These are phyloP conservation scores for Turritopsis dohrnii DNA, from an alignment of 30 jellyfish, hydroid and myxozoan genomes.

Conservation along the genomic window DNA sequence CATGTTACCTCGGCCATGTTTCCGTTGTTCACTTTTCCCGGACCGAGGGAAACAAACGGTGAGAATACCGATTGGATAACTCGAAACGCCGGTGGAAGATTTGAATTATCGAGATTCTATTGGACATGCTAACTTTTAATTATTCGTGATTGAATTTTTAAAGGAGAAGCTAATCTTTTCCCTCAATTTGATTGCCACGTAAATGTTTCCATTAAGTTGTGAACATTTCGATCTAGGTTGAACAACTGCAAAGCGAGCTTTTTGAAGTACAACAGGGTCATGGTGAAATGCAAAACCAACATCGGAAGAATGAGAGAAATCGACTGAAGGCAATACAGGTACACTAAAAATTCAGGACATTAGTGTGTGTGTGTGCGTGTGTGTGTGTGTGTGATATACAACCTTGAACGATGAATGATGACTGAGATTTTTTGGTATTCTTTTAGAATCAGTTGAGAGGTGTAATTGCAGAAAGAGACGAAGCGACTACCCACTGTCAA, in stretches of 20 bases:
- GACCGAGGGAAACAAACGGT: too few relatives aligned
- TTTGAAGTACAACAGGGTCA: conserved; percentile 3
- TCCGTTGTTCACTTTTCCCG: too few relatives aligned
- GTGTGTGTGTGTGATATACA: not conserved
- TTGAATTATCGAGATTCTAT: too few relatives aligned
- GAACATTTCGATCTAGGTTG: not conserved
- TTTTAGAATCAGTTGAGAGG: conserved; percentile 57
- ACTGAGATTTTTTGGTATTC: not conserved
- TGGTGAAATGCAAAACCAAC: conserved; percentile 11
- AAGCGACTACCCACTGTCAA: conserved; percentile 33
- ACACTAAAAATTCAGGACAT: not conserved
- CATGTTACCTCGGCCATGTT: too few relatives aligned
- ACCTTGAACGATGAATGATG: not conserved
- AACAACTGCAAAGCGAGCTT: conserved; percentile 11
- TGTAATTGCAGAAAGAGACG: conserved; percentile 56
- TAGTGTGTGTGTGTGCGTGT: too few relatives aligned
- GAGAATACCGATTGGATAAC: too few relatives aligned
- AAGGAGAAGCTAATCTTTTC: too few relatives aligned
- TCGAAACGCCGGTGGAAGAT: too few relatives aligned
- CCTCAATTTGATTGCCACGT: not conserved
- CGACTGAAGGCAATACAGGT: conserved; percentile 33
- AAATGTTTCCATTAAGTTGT: not conserved
- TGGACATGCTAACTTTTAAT: too few relatives aligned
- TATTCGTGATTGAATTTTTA: too few relatives aligned
- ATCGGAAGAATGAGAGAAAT: conserved; percentile 27